Conservation (phyloP, 1,140 invertebrate species). For the Arion vulgaris region DNA sequence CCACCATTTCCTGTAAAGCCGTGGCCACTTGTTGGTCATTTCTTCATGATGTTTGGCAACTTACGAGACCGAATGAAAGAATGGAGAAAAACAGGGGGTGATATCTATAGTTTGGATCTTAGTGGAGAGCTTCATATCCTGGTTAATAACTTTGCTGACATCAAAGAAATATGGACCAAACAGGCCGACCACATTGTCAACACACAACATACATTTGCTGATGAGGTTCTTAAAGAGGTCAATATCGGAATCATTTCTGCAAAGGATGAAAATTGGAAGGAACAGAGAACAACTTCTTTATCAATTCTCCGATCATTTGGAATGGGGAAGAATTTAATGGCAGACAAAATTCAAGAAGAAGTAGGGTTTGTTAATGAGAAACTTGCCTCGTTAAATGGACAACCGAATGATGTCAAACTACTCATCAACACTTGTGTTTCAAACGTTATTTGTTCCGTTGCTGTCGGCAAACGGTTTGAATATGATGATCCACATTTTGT, state of each 20-base stretch:
- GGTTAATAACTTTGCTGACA: neutral
- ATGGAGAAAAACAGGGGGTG: neutral
- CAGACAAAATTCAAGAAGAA: neutral
- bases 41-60: neutral
- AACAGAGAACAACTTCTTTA: neutral
- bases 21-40: neutral
- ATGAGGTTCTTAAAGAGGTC: neutral
- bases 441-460: constrained; percentile 11
- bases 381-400: neutral
- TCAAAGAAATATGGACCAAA: constrained; percentile 1
- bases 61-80: neutral
- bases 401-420: neutral
- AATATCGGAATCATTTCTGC: neutral
- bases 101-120: neutral
- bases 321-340: constrained; percentile 2
- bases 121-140: neutral
- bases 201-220: neutral
- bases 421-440: neutral
- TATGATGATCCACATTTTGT: neutral
- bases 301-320: neutral
- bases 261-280: neutral
- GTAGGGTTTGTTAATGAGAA: neutral
- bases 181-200: neutral
- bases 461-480: neutral
- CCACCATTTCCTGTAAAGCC: neutral